phyloP scores from a whole-genome alignment of 2,888 invertebrate genomes.

The Zaprionus lineosus region DNA sequence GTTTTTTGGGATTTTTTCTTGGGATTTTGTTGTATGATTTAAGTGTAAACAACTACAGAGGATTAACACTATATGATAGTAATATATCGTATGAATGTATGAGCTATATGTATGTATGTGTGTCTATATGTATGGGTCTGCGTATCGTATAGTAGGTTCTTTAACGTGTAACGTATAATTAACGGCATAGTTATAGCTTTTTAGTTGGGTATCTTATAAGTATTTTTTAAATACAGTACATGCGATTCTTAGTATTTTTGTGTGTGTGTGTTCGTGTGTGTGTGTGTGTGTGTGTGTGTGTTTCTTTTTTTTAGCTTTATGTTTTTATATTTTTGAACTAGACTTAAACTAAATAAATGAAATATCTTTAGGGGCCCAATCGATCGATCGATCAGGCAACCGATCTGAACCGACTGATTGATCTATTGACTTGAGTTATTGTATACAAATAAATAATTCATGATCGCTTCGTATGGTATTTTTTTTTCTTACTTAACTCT shows the following conservation, averaged over 20 bases:
- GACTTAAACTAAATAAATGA: slow-evolving; percentile 56
- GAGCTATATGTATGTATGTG: slow-evolving; percentile 59
- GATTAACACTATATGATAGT: slow-evolving; percentile 76
- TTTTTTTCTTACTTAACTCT: neutral
- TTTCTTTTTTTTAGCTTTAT: too few relatives aligned
- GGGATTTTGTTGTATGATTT: slow-evolving; percentile 43
- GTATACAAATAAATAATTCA: slow-evolving; percentile 63
- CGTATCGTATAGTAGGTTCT: slow-evolving; percentile 46
- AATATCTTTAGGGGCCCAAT: slow-evolving; percentile 50
- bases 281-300: too few relatives aligned
- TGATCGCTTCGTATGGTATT: slow-evolving; percentile 10
- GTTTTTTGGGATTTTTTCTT: slow-evolving; percentile 27
- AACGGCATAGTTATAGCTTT: slow-evolving; percentile 68
- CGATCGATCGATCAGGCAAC: too few relatives aligned
- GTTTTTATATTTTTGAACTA: slow-evolving; percentile 35
- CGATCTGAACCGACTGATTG: too few relatives aligned
- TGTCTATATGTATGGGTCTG: too few relatives aligned
- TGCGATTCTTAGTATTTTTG: too few relatives aligned
- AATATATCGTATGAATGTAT: slow-evolving; percentile 62
- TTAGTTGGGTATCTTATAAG: slow-evolving; percentile 63
- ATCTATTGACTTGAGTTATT: slow-evolving; percentile 68
- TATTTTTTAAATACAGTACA: slow-evolving; percentile 75
- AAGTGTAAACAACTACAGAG: slow-evolving; percentile 78
- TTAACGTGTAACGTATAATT: slow-evolving; percentile 60
- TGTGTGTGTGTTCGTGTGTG: too few relatives aligned